Conservation (phyloP, 1,140 invertebrate species). For the Arion vulgaris region DNA sequence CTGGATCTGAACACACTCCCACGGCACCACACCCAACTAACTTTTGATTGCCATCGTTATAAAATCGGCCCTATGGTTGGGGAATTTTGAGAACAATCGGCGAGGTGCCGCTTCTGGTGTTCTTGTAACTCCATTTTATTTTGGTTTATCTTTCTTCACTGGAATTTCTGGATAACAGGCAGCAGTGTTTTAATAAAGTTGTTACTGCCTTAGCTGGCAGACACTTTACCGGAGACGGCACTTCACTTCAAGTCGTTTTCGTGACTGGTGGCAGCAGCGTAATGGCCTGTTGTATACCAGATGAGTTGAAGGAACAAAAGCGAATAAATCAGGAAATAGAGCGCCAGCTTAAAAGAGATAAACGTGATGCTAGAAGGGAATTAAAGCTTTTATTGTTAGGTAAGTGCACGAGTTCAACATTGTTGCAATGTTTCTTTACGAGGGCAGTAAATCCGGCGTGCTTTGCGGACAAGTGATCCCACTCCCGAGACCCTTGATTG, state of each 20-base stretch:
- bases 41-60: conserved; percentile 44
- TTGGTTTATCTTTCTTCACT: conserved; percentile 36
- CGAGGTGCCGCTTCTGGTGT: conserved; percentile 43
- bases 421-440: too few species aligned
- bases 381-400: conserved; percentile 98
- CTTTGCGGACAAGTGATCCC: too few species aligned
- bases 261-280: background rate
- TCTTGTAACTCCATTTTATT: conserved; percentile 17
- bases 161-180: conserved; percentile 41
- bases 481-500: too few species aligned
- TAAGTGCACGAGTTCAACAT: conserved; percentile 79
- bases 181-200: conserved; percentile 38
- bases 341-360: conserved; percentile 97
- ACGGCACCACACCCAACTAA: conserved; percentile 45
- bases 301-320: conserved; percentile 99
- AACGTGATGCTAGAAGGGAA: conserved; percentile 98
- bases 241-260: conserved; percentile 26
- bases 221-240: conserved; percentile 41
- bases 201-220: conserved; percentile 38
- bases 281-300: conserved; percentile 98
- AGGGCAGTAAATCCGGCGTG: too few species aligned
- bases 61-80: conserved; percentile 41
- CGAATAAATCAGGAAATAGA: conserved; percentile 99
- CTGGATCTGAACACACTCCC: conserved; percentile 42
- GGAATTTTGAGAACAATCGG: conserved; percentile 42